These are phyloP conservation scores for Formica selysi DNA, from an alignment of 1,140 invertebrate genomes.

Conservation along the genomic window DNA sequence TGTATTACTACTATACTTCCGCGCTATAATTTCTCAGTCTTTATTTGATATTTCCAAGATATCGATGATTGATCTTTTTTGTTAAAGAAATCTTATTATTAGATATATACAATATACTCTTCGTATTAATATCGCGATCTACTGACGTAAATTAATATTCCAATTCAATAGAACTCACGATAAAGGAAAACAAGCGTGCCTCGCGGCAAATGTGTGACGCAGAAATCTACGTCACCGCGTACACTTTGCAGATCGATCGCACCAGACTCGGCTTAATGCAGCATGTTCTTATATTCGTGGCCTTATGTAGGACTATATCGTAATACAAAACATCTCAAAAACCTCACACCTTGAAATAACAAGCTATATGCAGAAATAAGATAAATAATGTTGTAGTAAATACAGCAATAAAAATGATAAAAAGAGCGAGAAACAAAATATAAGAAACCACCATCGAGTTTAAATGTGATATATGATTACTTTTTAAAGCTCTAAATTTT, in stretches of 20 bases:
- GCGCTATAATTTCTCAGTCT: not conserved
- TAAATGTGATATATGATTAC: not conserved
- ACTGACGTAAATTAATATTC: constrained; percentile 26
- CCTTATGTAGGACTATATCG: not conserved
- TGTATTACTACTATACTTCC: not conserved
- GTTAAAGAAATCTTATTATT: not conserved
- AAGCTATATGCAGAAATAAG: not conserved
- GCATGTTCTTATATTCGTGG: constrained; percentile 32
- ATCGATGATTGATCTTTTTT: not conserved
- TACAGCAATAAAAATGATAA: not conserved
- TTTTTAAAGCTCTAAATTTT: not conserved
- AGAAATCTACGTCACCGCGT: constrained; percentile 57
- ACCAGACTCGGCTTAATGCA: constrained; percentile 21
- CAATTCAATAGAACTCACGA: constrained; percentile 22
- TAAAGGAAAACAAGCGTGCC: not conserved
- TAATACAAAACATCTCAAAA: constrained; percentile 2
- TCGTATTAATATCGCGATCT: constrained; percentile 41
- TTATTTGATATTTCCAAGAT: not conserved
- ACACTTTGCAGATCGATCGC: constrained; percentile 59
- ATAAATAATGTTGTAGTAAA: too few relatives aligned
- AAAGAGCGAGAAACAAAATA: not conserved
- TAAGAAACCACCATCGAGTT: not conserved
- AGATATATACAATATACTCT: not conserved
- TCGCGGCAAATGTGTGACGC: constrained; percentile 45
- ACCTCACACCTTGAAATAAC: not conserved